These are phyloP conservation scores for Dolichopus griseipennis DNA, from an alignment of 2,888 invertebrate genomes.

Conservation along the genomic window DNA sequence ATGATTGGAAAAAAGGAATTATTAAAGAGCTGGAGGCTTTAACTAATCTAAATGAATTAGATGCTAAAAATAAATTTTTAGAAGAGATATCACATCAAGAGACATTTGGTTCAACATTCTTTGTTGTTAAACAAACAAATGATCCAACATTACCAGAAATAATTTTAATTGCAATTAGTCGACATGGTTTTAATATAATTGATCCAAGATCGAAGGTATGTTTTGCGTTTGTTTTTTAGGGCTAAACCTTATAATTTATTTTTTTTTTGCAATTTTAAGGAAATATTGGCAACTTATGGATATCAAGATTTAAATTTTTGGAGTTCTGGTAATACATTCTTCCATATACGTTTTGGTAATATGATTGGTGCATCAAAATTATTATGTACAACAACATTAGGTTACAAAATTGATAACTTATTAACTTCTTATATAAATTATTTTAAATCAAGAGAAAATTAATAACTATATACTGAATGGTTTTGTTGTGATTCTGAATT, in stretches of 20 bases:
- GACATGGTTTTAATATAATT: constrained; percentile 79
- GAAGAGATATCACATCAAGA: constrained; percentile 52
- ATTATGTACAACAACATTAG: constrained; percentile 83
- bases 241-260: too few species aligned
- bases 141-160: constrained; percentile 78
- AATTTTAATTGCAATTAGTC: constrained; percentile 83
- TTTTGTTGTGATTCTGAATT: too few species aligned
- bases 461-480: not conserved
- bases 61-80: constrained; percentile 76
- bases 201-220: constrained; percentile 77
- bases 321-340: constrained; percentile 92
- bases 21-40: constrained; percentile 52
- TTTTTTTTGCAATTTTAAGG: constrained; percentile 48
- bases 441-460: constrained; percentile 23
- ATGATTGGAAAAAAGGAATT: constrained; percentile 77
- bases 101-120: constrained; percentile 93
- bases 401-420: constrained; percentile 95
- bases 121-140: constrained; percentile 86
- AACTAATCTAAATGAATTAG: constrained; percentile 49
- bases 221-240: too few species aligned
- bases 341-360: constrained; percentile 92
- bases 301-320: constrained; percentile 88
- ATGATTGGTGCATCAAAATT: constrained; percentile 81
- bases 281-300: constrained; percentile 71
- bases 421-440: constrained; percentile 79